Evolutionary conservation across 2,113 vertebrate genomes (phyloP), one percentile per base, ranked within the genome.

Genomic region (Rhinoderma darwinii): DNA sequence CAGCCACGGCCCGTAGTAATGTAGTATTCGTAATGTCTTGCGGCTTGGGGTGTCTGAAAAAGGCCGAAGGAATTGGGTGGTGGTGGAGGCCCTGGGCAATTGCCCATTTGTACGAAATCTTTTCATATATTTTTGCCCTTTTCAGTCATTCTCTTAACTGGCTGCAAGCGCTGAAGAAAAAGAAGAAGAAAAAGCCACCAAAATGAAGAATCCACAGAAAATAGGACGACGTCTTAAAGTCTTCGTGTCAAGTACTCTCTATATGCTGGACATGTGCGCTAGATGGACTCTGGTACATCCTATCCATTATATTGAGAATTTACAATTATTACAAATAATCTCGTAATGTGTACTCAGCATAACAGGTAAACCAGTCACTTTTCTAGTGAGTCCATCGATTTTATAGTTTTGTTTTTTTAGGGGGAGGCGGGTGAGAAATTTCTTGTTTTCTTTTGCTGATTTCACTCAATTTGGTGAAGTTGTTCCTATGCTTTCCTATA

Each of bases 121-220:
- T 8, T 59, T 59, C 56, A n/a, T 22, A 0, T 43, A 22, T 43
- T 82, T 25, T 54, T 22, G 5, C 41, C 35, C 68, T 4, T 78
- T 78, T 50, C 56, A 85, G 84, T 61, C 39, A 61, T 43, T 85
- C 84, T 50, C 73, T 78, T 5, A 77, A 66, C 6, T 85, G 84
- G 84, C 27, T 85, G 44, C 56, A 75, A 17, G 84, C 84, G 14
- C 41, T 85, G 22, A 85, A 85, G 56, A 85, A 50, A 37, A 85
- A 85, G 84, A 85, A 85, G 84, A 85, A 82, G 79, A 82, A 82
- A 51, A 83, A 83, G 37, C 22, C n/a, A 20, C 61, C 80, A 68
- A 83, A 83, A 30, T 72, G 43, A 83, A 37, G 32, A 77, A 8
- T 25, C 1, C 37, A 8, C 20, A 75, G 72, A 44, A 8, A 75